A percentile compares a stretch with the other conserved stretches of the same genome.
These are phyloP conservation scores for Anolis apletophallus DNA, from an alignment of 2,797 vertebrate species.

Conservation along the genomic window DNA sequence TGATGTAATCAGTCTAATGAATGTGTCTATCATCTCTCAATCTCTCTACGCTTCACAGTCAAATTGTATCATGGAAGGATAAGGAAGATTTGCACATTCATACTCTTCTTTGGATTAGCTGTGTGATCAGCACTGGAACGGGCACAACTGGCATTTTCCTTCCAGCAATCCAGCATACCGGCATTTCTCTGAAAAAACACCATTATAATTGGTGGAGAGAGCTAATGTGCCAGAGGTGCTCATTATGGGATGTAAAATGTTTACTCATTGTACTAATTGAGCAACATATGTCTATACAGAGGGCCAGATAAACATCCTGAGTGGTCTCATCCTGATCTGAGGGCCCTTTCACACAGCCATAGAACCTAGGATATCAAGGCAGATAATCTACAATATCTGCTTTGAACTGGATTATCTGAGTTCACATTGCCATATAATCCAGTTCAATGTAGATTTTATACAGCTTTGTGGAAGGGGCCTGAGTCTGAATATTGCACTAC, in stretches of 20 bases:
- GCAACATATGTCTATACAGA: neutral
- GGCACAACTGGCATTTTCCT: neutral
- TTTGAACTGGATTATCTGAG: no score
- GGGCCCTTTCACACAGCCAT: no score
- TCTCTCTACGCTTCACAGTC: conserved; percentile 1
- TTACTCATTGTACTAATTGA: conserved; percentile 10
- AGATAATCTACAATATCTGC: no score
- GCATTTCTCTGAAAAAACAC: neutral
- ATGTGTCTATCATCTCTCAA: conserved; percentile 13
- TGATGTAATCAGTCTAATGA: conserved; percentile 24
- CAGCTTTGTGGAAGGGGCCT: no score
- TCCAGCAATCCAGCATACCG: neutral
- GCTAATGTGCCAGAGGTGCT: neutral
- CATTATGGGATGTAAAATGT: neutral
- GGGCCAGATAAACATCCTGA: neutral
- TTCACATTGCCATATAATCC: no score
- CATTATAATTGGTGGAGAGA: neutral
- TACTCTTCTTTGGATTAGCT: neutral
- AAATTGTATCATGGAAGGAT: neutral
- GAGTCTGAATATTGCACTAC: no score
- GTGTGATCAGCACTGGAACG: neutral
- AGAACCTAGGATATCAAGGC: no score
- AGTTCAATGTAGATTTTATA: no score
- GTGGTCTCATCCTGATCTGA: no score
- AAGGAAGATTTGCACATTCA: conserved; percentile 28